Base-by-base conservation (phyloP, 2,797 vertebrate species). In the Strix occidentalis region DNA sequence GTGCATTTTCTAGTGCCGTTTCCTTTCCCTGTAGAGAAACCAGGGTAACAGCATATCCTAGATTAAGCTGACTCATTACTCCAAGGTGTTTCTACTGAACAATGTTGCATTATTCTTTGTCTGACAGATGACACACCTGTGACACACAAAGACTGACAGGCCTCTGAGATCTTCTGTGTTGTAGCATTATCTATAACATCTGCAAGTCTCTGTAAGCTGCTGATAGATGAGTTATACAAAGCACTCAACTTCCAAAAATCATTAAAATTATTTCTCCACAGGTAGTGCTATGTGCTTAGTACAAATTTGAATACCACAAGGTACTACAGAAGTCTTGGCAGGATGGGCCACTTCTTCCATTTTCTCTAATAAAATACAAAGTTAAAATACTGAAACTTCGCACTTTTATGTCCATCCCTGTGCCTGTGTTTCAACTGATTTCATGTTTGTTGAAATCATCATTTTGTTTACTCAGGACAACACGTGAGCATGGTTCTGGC, bases 51-150 rank as follows among this genome's bases (percentile, higher is more conserved):
- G 16, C 46, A 75, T 69, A 74, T 60, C 63, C 21, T 63, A 48
- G 31, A 77, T 84, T 68, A 83, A 89, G 69, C 82, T 91, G 84
- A 94, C 31, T 71, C 87, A 89, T 87, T 93, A 85, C 57, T 92
- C 90, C 39, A 69, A 86, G 70, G 29, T 94, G 37, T 91, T 91
- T 80, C 84, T 89, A 65, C 61, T 74, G 79, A 89, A 85, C 28
- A 89, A 37, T 35, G 25, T 54, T 85, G 13, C 31, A 33, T 87
- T 94, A 89, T 95, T 96, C 56, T 89, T 88, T 81, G 33, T 71
- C 69, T 93, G 87, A 68, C 80, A 82, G 79, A 48, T 77, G 60
- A 84, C 37, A 82, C 50, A 72, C 48, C 56, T 76, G 50, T 83
- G 81, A 93, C 48, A 53, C 61, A 75, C 15, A 86, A 50, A 88